Percentiles rank a stretch among this genome's conserved stretches.
Conservation (phyloP, 2,888 invertebrate species). For the Aleiodes leptofemur region DNA sequence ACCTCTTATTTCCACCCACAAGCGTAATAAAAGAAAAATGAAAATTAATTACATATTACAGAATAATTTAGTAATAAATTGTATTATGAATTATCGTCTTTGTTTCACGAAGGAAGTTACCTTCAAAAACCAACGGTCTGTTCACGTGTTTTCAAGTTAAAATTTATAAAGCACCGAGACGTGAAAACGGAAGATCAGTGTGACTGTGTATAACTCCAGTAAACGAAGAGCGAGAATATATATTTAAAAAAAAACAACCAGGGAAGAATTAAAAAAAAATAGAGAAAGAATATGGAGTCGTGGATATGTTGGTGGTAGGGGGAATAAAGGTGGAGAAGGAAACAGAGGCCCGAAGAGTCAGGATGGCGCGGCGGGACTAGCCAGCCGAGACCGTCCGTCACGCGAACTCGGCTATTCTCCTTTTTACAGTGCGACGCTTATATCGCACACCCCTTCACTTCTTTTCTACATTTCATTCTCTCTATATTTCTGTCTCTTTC, state of each 20-base stretch:
- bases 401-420: conserved; percentile 66
- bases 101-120: conserved; percentile 34
- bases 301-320: conserved; percentile 23
- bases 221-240: conserved; percentile 3
- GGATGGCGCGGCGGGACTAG: conserved; percentile 60
- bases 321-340: conserved; percentile 45
- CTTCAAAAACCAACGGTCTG: conserved; percentile 16
- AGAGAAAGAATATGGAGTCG: not conserved
- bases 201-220: conserved; percentile 26
- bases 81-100: conserved; percentile 45
- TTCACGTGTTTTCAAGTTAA: conserved; percentile 36
- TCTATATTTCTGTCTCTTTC: not conserved
- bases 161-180: conserved; percentile 49
- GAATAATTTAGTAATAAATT: conserved; percentile 45
- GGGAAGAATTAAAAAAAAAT: not conserved
- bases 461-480: conserved; percentile 28
- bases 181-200: conserved; percentile 47
- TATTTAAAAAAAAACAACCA: conserved; percentile 15
- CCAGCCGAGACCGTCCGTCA: conserved; percentile 69
- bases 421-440: conserved; percentile 26
- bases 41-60: conserved; percentile 24
- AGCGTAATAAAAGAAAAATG: no score
- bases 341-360: conserved; percentile 54
- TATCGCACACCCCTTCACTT: conserved; percentile 38
- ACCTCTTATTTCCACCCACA: conserved; percentile 11